Evolutionary conservation across 2,113 vertebrate genomes (phyloP).

Genomic region (Takifugu flavidus): DNA sequence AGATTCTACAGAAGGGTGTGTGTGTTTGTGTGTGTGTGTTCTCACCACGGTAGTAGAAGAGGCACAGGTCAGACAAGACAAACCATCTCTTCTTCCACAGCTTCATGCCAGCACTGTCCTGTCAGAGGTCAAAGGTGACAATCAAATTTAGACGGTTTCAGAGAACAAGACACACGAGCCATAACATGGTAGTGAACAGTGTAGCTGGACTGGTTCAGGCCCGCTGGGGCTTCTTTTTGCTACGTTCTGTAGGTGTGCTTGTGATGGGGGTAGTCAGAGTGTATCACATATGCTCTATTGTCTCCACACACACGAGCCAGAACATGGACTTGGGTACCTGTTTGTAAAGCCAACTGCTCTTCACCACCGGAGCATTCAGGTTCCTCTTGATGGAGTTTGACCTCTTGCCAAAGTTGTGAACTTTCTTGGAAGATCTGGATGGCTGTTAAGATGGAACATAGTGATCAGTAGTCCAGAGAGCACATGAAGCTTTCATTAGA

Average conservation of each 20-base stretch:
- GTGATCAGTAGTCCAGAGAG: no score
- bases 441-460: slow-evolving; percentile 68
- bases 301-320: no score
- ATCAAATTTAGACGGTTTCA: neutral
- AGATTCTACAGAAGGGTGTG: neutral
- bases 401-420: slow-evolving; percentile 97
- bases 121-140: slow-evolving; percentile 28
- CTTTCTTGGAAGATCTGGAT: slow-evolving; percentile 90
- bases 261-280: no score
- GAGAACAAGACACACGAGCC: neutral
- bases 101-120: slow-evolving; percentile 98
- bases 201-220: no score
- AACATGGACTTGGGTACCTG: slow-evolving; percentile 79
- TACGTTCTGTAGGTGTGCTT: no score
- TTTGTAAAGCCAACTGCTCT: slow-evolving; percentile 93
- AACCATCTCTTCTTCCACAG: slow-evolving; percentile 99
- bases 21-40: slow-evolving; percentile 18
- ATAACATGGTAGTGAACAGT: no score
- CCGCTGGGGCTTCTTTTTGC: no score
- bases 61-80: slow-evolving; percentile 93
- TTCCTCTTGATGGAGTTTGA: slow-evolving; percentile 98
- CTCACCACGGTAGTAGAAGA: slow-evolving; percentile 96
- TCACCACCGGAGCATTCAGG: slow-evolving; percentile 86
- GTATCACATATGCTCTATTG: no score
- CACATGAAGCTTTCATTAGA: no score